These are phyloP conservation scores for Pseudococcus jackbeardsleyi DNA, from an alignment of 2,888 invertebrate species.

Conservation along the genomic window DNA sequence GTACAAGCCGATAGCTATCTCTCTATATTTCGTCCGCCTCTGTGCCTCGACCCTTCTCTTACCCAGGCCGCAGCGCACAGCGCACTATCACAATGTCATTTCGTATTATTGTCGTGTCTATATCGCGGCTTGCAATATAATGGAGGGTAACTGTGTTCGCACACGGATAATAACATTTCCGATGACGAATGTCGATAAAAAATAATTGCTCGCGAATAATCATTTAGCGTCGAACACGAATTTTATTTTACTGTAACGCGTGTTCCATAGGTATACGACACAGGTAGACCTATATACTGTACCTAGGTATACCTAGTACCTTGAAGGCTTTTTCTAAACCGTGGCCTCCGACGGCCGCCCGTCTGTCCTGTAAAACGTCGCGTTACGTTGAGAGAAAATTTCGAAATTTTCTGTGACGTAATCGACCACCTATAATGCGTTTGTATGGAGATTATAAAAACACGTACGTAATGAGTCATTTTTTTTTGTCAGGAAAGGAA, in stretches of 20 bases:
- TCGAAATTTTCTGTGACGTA: slow-evolving; percentile 12
- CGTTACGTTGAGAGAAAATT: background rate
- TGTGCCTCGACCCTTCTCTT: background rate
- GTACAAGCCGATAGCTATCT: slow-evolving; percentile 62
- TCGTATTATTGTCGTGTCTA: slow-evolving; percentile 60
- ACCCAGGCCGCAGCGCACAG: background rate
- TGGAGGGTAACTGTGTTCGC: slow-evolving; percentile 56
- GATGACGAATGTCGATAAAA: slow-evolving; percentile 56
- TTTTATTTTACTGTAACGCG: slow-evolving; percentile 54
- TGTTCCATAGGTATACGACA: background rate
- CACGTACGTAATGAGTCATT: too few relatives aligned
- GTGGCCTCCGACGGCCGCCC: background rate
- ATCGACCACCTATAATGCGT: background rate
- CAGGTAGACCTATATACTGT: too few relatives aligned
- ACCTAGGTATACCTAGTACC: background rate
- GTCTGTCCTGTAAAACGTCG: background rate
- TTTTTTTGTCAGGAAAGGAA: too few relatives aligned
- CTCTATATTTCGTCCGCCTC: slow-evolving; percentile 51
- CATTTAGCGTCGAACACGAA: slow-evolving; percentile 55
- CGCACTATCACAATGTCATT: slow-evolving; percentile 59
- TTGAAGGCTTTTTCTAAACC: slow-evolving; percentile 10
- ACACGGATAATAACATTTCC: slow-evolving; percentile 56
- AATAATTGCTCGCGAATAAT: slow-evolving; percentile 57
- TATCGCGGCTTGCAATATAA: slow-evolving; percentile 47
- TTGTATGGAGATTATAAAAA: too few relatives aligned